phyloP scores from a whole-genome alignment of 2,888 invertebrate genomes.

The Nasonovia ribisnigri region DNA sequence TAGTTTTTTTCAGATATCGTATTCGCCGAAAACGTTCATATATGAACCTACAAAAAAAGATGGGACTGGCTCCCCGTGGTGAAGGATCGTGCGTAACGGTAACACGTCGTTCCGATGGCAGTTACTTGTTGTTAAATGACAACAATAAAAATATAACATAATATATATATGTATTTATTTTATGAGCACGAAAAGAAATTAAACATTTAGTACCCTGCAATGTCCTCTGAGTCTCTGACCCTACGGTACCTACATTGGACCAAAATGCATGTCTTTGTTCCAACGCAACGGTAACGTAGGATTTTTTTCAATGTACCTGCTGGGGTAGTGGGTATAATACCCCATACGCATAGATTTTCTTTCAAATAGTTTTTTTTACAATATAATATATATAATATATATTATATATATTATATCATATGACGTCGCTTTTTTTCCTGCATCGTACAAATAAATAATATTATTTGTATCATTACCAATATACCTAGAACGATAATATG shows the following conservation, averaged over 20 bases:
- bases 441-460: conserved; percentile 10
- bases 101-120: conserved; percentile 32
- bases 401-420: neutral
- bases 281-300: neutral
- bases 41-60: neutral
- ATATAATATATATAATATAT: no score
- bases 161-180: neutral
- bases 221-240: neutral
- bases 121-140: conserved; percentile 11
- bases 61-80: conserved; percentile 17
- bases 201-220: neutral
- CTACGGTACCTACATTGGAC: neutral
- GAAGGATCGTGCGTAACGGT: conserved; percentile 42
- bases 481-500: conserved; percentile 16
- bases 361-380: neutral
- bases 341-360: neutral
- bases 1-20: neutral
- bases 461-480: conserved; percentile 24
- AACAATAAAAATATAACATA: neutral
- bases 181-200: neutral
- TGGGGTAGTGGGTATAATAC: no score
- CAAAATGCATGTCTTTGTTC: neutral
- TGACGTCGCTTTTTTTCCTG: neutral
- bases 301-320: neutral
- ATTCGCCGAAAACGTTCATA: neutral